Percentiles rank a stretch among this genome's conserved stretches.
Conservation (phyloP, 2,113 vertebrate species). For the Machaerirhynchus nigripectus region DNA sequence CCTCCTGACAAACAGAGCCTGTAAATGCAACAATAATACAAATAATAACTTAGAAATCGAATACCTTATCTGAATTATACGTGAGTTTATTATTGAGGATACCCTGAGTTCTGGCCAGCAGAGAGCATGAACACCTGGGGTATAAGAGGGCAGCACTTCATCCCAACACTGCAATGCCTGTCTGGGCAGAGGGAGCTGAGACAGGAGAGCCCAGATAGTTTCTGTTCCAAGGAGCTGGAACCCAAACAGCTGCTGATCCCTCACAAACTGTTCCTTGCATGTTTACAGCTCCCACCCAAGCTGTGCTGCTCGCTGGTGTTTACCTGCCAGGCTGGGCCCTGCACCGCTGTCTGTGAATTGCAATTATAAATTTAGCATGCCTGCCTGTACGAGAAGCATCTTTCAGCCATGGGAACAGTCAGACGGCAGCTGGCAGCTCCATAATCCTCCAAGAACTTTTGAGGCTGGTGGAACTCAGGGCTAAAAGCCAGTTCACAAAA, state of each 20-base stretch:
- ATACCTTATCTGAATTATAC: not conserved
- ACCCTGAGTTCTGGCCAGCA: not conserved
- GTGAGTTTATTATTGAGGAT: not conserved
- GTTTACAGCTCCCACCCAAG: not conserved
- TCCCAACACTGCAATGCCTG: not conserved
- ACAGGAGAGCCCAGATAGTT: not conserved
- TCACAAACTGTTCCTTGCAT: not conserved
- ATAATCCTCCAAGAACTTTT: slow-evolving; percentile 2
- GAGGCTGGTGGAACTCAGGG: not conserved
- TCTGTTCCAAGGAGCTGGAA: not conserved
- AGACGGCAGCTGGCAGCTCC: slow-evolving; percentile 3
- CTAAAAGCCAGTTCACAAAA: slow-evolving; percentile 19
- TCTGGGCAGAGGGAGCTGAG: not conserved
- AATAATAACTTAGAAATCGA: not conserved
- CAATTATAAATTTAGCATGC: not conserved
- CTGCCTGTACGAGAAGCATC: not conserved
- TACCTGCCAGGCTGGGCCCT: not conserved
- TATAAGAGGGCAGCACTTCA: not conserved
- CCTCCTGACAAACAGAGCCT: not conserved
- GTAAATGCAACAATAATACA: not conserved
- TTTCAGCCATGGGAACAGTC: not conserved
- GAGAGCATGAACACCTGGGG: not conserved
- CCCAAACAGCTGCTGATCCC: not conserved
- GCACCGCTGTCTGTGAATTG: not conserved
- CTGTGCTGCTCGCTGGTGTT: not conserved